Conservation (phyloP, 2,888 invertebrate genomes). For the Idaea aversata region DNA sequence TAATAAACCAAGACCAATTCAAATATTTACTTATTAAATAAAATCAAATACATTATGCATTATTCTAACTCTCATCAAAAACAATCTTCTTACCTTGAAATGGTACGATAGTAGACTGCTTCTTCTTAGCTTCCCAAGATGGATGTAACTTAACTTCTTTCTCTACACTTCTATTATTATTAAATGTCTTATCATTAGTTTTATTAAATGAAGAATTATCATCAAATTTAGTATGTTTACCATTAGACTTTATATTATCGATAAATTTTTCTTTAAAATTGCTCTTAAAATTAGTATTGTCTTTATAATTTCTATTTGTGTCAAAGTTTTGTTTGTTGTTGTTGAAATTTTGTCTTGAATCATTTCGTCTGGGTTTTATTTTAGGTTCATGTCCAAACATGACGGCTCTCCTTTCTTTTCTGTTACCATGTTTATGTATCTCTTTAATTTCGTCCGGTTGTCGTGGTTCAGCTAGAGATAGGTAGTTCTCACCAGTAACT, state of each 20-base stretch:
- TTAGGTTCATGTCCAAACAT: constrained; percentile 70
- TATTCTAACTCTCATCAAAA: constrained; percentile 56
- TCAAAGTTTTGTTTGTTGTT: constrained; percentile 28
- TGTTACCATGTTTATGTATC: constrained; percentile 64
- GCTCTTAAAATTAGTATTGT: constrained; percentile 13
- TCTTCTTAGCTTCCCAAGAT: constrained; percentile 78
- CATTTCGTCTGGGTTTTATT: constrained; percentile 47
- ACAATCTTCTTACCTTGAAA: constrained; percentile 74
- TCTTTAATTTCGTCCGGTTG: constrained; percentile 71
- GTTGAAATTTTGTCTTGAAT: constrained; percentile 37
- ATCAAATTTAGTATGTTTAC: constrained; percentile 25
- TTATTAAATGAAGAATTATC: constrained; percentile 21
- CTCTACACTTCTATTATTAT: constrained; percentile 28
- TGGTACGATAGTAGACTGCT: constrained; percentile 65
- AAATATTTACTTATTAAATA: constrained; percentile 14
- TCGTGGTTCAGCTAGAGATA: constrained; percentile 68
- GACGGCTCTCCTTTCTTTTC: constrained; percentile 65
- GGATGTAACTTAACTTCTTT: constrained; percentile 73
- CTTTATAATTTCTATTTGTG: constrained; percentile 7
- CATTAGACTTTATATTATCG: constrained; percentile 15
- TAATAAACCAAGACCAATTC: neutral
- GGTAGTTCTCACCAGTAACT: constrained; percentile 66
- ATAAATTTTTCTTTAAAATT: constrained; percentile 28
- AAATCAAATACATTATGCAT: constrained; percentile 1
- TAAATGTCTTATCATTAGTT: constrained; percentile 16